These are phyloP conservation scores for Thalassaphorura encarpata DNA, from an alignment of 1,140 invertebrate genomes.

Conservation along the genomic window DNA sequence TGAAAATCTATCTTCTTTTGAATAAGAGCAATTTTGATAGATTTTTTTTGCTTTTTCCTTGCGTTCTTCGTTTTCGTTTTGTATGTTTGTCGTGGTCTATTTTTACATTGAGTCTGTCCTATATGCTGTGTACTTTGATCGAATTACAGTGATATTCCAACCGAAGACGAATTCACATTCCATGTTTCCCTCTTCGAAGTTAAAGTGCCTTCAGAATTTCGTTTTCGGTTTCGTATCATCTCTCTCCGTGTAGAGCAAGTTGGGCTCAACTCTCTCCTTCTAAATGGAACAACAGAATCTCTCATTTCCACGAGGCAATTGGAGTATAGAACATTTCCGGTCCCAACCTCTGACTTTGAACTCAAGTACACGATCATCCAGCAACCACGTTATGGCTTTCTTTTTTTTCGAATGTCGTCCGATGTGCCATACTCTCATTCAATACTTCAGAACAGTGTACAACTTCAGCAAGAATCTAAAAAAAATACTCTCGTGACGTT, in stretches of 20 bases:
- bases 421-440: neutral
- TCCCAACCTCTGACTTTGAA: conserved; percentile 16
- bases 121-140: too few species aligned
- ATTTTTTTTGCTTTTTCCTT: conserved; percentile 7
- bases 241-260: conserved; percentile 24
- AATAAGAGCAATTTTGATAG: too few species aligned
- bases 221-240: conserved; percentile 29
- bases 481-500: conserved; percentile 9
- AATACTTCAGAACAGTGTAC: neutral
- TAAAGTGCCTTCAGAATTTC: conserved; percentile 32
- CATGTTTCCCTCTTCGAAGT: conserved; percentile 31
- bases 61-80: conserved; percentile 1
- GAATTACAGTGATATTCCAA: conserved; percentile 26
- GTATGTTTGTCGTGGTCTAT: too few species aligned
- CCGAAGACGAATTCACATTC: conserved; percentile 32
- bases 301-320: conserved; percentile 16
- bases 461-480: neutral
- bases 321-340: conserved; percentile 27
- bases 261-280: conserved; percentile 16
- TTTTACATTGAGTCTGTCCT: too few species aligned
- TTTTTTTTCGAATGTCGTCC: conserved; percentile 6
- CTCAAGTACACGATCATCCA: conserved; percentile 27
- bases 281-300: conserved; percentile 26
- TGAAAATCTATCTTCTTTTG: too few species aligned
- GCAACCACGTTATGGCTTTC: conserved; percentile 21